Percentiles rank a stretch among this genome's conserved stretches.
Evolutionary conservation across 2,888 invertebrate species (phyloP).

Genomic region (Tenodera sinensis): DNA sequence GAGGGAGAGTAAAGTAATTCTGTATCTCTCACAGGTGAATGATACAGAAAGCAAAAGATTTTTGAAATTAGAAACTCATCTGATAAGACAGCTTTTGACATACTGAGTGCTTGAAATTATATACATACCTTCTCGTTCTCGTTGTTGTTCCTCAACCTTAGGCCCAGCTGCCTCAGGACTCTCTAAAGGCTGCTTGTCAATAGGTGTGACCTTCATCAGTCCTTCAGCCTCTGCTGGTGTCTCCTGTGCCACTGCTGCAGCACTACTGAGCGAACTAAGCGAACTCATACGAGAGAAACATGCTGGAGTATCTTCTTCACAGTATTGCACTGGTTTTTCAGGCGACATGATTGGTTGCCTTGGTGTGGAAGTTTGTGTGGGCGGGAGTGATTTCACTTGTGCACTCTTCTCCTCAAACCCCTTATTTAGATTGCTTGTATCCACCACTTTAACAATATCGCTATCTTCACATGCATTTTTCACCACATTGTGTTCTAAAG

Average conservation of each 20-base stretch:
- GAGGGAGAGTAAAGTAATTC: too few species aligned
- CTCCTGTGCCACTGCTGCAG: not conserved
- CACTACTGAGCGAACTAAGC: constrained; percentile 49
- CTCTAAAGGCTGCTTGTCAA: not conserved
- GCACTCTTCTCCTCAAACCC: constrained; percentile 16
- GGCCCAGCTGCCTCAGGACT: constrained; percentile 4
- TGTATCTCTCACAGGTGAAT: too few species aligned
- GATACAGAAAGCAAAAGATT: too few species aligned
- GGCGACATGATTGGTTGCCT: constrained; percentile 58
- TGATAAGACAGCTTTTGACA: too few species aligned
- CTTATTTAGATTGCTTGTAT: constrained; percentile 6
- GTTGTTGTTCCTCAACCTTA: constrained; percentile 20
- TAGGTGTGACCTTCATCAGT: not conserved
- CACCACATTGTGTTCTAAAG: constrained; percentile 37
- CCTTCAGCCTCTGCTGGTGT: too few species aligned
- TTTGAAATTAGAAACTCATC: too few species aligned
- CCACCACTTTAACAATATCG: not conserved
- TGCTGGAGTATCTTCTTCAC: constrained; percentile 83
- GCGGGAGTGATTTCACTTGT: constrained; percentile 21
- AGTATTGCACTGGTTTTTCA: constrained; percentile 78
- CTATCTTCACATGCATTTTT: not conserved
- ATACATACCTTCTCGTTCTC: constrained; percentile 31
- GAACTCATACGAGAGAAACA: constrained; percentile 64
- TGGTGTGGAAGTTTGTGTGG: not conserved
- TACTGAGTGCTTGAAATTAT: not conserved